A percentile compares a stretch with the other conserved stretches of the same genome.
Evolutionary conservation across 2,113 vertebrate genomes (phyloP).

Genomic region (Corynorhinus townsendii): DNA sequence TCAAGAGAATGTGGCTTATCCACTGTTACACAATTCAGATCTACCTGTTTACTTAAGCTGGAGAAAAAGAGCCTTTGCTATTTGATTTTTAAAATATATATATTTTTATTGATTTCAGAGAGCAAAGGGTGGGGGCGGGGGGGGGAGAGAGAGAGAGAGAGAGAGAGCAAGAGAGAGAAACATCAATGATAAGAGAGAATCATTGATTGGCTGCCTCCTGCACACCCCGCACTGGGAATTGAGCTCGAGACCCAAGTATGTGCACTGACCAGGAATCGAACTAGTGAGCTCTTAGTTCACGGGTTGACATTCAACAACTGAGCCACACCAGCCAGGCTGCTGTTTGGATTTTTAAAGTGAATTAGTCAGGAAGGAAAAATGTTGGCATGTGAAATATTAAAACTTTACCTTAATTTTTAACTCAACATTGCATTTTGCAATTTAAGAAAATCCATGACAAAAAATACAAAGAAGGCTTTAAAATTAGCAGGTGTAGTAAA

Average conservation of each 20-base stretch:
- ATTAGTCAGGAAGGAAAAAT: constrained; percentile 19
- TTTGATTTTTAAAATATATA: constrained; percentile 19
- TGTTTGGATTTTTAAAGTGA: constrained; percentile 7
- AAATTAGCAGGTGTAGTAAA: not conserved
- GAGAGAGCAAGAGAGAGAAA: no score
- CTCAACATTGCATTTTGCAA: not conserved
- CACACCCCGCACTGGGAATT: no score
- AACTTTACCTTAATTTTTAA: constrained; percentile 7
- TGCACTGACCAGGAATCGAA: no score
- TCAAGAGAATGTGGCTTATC: constrained; percentile 24
- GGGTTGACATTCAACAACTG: no score
- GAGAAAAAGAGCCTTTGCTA: not conserved
- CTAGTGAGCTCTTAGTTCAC: no score
- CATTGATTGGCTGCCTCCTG: no score
- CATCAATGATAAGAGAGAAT: no score
- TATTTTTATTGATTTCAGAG: no score
- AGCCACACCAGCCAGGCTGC: no score
- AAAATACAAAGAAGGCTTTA: not conserved
- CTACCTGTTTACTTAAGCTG: not conserved
- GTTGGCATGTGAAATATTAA: not conserved
- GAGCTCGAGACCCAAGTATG: no score
- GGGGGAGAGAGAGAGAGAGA: no score
- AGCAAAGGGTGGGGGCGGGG: no score
- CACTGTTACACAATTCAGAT: not conserved
- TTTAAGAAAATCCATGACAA: not conserved